Evolutionary conservation across 2,797 vertebrate genomes (phyloP), one percentile per base, ranked within the genome.

Genomic region (Falco columbarius): DNA sequence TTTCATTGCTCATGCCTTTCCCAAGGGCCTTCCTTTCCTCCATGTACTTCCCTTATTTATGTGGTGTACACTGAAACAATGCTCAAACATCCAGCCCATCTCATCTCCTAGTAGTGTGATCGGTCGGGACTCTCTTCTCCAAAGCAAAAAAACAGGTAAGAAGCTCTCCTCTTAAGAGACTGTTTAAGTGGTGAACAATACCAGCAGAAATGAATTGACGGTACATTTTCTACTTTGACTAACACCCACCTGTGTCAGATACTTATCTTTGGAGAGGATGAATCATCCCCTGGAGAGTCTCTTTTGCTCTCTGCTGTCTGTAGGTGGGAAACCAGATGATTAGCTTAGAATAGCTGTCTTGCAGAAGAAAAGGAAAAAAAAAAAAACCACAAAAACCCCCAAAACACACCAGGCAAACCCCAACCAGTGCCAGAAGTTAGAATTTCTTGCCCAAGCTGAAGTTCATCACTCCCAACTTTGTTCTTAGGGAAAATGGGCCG

Each of bases 211-310:
- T 81, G 59, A 92, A 94, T 94, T 96, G 90, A 90, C 74, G 66
- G 96, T 66, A 92, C 88, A 89, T 94, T 94, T 95, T 86, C 90
- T 94, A 84, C 94, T 93, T 97, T 77, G 75, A 77, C 95, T 95
- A 93, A 97, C 90, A 93, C 93, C 93, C 93, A 96, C 92, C 90
- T 95, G 81, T 92, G 93, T 95, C 91, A 95, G 84, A 72, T 94
- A 84, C 86, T 95, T 94, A 72, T 92, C 86, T 81, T 86, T 72
- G 62, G 81, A 96, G 80, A 89, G 47, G 74, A 90, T 95, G 93
- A 97, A 89, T 96, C 92, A 95, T 81, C 10, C 70, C 27, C 38
- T 14, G 3, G 70, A 89, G 92, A 80, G 24, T 52, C 12, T 86
- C 66, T 90, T 88, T 88, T 91, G 44, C 94, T 91, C 62, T 89